These are phyloP conservation scores for Drosophila azteca DNA, from an alignment of 1,140 invertebrate species.

Conservation along the genomic window DNA sequence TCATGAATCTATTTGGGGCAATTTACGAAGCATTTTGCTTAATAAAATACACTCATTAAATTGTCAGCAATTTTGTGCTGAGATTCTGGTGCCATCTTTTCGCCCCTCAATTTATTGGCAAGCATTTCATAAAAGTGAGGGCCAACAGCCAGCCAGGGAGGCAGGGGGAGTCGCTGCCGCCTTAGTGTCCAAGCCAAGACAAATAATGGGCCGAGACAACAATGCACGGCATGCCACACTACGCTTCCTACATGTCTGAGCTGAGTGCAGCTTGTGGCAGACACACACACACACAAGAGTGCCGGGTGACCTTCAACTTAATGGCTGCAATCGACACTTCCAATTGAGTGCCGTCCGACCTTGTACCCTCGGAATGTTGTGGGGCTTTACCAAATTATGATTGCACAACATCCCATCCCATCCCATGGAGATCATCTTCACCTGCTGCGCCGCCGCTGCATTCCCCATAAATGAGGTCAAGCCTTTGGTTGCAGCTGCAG, in stretches of 20 bases:
- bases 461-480: conserved; percentile 29
- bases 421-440: not conserved
- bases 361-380: conserved; percentile 13
- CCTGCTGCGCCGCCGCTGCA: too few species aligned
- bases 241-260: not conserved
- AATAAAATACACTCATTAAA: conserved; percentile 48
- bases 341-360: conserved; percentile 49
- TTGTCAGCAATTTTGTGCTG: conserved; percentile 39
- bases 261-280: conserved; percentile 26
- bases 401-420: conserved; percentile 13
- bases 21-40: conserved; percentile 34
- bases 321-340: conserved; percentile 28
- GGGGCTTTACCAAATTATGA: conserved; percentile 11
- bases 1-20: conserved; percentile 26
- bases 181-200: conserved; percentile 33
- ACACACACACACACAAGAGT: not conserved
- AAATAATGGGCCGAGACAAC: conserved; percentile 51
- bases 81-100: conserved; percentile 43
- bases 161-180: not conserved
- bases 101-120: conserved; percentile 46
- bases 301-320: conserved; percentile 31
- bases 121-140: conserved; percentile 36
- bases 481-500: too few species aligned
- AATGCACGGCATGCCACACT: conserved; percentile 23
- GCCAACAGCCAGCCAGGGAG: not conserved